Evolutionary conservation across 2,113 vertebrate species (phyloP).

Genomic region (Lichenostomus cassidix): DNA sequence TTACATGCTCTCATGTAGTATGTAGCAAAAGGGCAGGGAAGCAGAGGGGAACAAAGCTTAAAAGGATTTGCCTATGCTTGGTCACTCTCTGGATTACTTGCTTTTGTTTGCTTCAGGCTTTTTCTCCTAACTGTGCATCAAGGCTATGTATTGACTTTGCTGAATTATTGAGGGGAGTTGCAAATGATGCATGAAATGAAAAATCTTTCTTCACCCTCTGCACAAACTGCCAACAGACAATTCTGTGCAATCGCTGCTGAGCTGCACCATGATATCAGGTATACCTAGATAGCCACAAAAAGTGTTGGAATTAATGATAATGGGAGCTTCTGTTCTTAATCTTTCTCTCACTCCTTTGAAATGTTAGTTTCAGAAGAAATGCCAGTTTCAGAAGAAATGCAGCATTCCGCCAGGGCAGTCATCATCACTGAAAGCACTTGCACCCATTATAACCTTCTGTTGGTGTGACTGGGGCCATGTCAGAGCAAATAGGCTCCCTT

Average conservation of each 20-base stretch:
- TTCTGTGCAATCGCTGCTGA: neutral
- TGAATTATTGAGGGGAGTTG: slow-evolving; percentile 53
- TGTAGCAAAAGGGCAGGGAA: neutral
- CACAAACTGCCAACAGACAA: neutral
- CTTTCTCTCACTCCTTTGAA: neutral
- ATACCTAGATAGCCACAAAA: neutral
- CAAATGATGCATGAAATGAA: slow-evolving; percentile 70
- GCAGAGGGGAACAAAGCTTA: neutral
- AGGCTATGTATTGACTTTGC: slow-evolving; percentile 45
- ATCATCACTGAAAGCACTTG: neutral
- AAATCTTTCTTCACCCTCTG: slow-evolving; percentile 17
- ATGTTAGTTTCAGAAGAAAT: neutral
- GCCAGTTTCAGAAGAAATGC: neutral
- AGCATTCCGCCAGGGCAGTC: neutral
- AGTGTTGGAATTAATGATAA: neutral
- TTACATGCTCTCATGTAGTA: neutral
- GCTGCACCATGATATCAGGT: neutral
- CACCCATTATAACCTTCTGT: rapidly evolving
- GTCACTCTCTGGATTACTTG: slow-evolving; percentile 1
- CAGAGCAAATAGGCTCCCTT: neutral
- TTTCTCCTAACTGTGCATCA: slow-evolving; percentile 32
- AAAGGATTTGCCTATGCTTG: neutral
- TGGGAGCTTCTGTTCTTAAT: neutral
- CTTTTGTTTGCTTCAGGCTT: slow-evolving; percentile 26
- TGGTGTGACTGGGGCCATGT: neutral